Conservation (phyloP, 2,797 vertebrate genomes). For the Parauchenoglanis ngamensis region DNA sequence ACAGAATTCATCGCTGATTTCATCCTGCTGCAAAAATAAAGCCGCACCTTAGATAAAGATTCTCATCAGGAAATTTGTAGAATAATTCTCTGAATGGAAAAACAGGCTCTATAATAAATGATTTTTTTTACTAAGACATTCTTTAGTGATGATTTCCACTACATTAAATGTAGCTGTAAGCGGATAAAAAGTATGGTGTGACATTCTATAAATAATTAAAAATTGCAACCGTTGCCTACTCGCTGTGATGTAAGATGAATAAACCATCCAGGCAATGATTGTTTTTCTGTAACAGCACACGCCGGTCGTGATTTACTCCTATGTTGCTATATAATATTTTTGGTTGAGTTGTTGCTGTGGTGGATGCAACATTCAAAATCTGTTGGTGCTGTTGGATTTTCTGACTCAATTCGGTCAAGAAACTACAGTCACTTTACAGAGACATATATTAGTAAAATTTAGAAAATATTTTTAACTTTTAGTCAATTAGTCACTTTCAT, state of each 20-base stretch:
- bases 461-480: neutral
- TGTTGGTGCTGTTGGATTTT: neutral
- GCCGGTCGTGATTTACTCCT: neutral
- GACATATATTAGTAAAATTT: neutral
- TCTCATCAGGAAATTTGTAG: neutral
- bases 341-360: neutral
- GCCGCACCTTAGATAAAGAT: neutral
- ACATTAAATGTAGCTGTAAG: neutral
- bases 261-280: no score
- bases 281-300: neutral
- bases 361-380: neutral
- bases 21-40: slow-evolving; percentile 12
- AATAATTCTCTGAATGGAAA: neutral
- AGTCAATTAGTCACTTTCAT: neutral
- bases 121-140: neutral
- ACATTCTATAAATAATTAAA: neutral
- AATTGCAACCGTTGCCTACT: neutral
- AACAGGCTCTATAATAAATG: no score
- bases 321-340: neutral
- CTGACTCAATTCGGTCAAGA: neutral
- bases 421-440: neutral
- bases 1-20: neutral
- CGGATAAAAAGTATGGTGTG: neutral
- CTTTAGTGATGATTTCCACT: neutral
- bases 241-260: neutral